Evolutionary conservation across 2,113 vertebrate species (phyloP), one percentile per base, ranked within the genome.

Genomic region (Oryzias javanicus): DNA sequence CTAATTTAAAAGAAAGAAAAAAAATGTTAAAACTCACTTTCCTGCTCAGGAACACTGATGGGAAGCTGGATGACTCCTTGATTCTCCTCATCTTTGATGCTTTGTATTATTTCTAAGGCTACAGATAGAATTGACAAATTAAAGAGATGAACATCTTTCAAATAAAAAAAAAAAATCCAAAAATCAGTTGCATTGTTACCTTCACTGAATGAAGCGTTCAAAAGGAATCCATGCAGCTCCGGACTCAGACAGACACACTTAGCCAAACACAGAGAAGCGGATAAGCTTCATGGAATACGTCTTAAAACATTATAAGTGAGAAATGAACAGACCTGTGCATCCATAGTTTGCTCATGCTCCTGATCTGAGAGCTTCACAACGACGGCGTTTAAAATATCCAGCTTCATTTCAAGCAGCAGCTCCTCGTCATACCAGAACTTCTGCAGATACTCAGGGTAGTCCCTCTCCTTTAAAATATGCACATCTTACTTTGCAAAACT

Each of bases 21-120:
- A 35, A 35, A 19, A 24, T n/a, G 41, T 42, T 18, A 42, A 35
- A 20, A 76, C 75, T 62, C 55, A 85, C 85, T 63, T 0, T 17
- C 70, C 12, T 41, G 42, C 53, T 59, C 40, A 14, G 16, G 4
- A 16, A n/a, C 4, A 10, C 2, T 22, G 25, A 3, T 14, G 1
- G 46, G 5, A 15, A 0, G 19, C 45, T 1, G 55, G 22, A 6
- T 7, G 20, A 16, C 3, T 0, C 5, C n/a, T 6, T 1, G 17
- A 7, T 42, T 49, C 8, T 49, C 8, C 14, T 27, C 3, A 25
- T 24, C 18, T 25, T 19, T 45, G 19, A 74, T 41, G 1, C 25
- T 45, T 17, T 73, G 27, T 13, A 86, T 18, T 0, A 74, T 16
- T 40, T 70, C 4, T 16, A 88, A 35, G 54, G 84, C 86, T 88